Conservation (phyloP, 2,797 vertebrate genomes). For the Cryptoblepharus egeriae region DNA sequence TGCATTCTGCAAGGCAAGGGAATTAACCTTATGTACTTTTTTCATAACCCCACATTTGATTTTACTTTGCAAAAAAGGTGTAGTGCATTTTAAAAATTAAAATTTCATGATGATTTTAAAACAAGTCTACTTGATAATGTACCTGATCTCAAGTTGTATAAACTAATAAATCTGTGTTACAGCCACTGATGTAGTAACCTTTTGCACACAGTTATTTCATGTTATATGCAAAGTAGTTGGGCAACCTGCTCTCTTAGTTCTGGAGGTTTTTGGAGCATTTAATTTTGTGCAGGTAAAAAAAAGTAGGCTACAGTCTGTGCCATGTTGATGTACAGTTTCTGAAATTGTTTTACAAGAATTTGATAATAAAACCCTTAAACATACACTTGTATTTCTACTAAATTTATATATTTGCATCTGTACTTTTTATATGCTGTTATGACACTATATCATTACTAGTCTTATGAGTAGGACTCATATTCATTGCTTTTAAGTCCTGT, state of each 20-base stretch:
- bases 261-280: constrained; percentile 72
- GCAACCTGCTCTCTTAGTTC: constrained; percentile 75
- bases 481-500: neutral
- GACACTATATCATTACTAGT: constrained; percentile 41
- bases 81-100: constrained; percentile 78
- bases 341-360: constrained; percentile 91
- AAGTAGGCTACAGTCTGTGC: constrained; percentile 83
- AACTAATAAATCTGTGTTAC: constrained; percentile 76
- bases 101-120: constrained; percentile 75
- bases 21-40: constrained; percentile 24
- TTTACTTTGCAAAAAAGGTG: constrained; percentile 40
- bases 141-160: constrained; percentile 80
- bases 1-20: constrained; percentile 17
- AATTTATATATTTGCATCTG: too few relatives aligned
- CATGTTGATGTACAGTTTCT: constrained; percentile 89
- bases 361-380: constrained; percentile 93
- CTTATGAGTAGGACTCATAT: neutral
- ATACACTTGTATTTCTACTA: constrained; percentile 64
- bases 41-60: constrained; percentile 4
- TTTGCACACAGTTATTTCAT: constrained; percentile 76
- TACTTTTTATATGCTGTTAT: constrained; percentile 60
- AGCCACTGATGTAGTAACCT: constrained; percentile 76
- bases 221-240: constrained; percentile 77
- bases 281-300: constrained; percentile 79
- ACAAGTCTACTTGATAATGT: constrained; percentile 77